These are phyloP conservation scores for Ameiurus melas DNA, from an alignment of 2,113 vertebrate genomes.

Conservation along the genomic window DNA sequence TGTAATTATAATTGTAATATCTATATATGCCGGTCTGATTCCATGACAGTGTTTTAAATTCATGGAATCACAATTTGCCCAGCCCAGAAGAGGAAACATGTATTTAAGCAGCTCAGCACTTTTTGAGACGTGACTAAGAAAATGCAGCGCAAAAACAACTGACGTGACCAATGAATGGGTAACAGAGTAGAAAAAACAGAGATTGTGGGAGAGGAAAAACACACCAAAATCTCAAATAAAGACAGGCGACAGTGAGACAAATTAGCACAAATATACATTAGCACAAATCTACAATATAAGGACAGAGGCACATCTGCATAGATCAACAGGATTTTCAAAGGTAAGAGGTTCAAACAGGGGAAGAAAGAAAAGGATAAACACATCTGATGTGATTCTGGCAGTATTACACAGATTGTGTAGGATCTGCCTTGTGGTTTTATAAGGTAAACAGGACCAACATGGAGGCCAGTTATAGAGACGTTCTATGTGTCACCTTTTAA, in stretches of 20 bases:
- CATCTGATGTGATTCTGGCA: neutral
- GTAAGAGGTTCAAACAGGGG: slow-evolving; percentile 47
- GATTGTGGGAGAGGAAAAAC: neutral
- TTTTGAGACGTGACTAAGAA: slow-evolving; percentile 44
- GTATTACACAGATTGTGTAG: neutral
- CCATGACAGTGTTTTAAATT: slow-evolving; percentile 37
- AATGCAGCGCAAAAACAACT: slow-evolving; percentile 35
- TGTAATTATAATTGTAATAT: slow-evolving; percentile 66
- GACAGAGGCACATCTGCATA: slow-evolving; percentile 68
- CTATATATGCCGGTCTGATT: slow-evolving; percentile 69
- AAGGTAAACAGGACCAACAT: neutral
- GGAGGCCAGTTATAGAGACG: neutral
- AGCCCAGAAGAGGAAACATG: slow-evolving; percentile 47
- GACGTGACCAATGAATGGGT: slow-evolving; percentile 15
- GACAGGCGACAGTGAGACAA: slow-evolving; percentile 48
- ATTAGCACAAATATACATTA: slow-evolving; percentile 40
- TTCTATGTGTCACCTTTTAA: neutral
- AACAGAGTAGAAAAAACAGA: slow-evolving; percentile 22
- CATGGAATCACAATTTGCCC: slow-evolving; percentile 26
- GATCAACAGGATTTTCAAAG: slow-evolving; percentile 67
- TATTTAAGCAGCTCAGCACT: slow-evolving; percentile 35
- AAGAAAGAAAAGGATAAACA: neutral
- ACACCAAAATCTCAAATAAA: slow-evolving; percentile 56
- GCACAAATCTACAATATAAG: slow-evolving; percentile 36
- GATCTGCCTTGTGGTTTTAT: neutral